Evolutionary conservation across 1,140 invertebrate species (phyloP).

Genomic region (Achroia grisella): DNA sequence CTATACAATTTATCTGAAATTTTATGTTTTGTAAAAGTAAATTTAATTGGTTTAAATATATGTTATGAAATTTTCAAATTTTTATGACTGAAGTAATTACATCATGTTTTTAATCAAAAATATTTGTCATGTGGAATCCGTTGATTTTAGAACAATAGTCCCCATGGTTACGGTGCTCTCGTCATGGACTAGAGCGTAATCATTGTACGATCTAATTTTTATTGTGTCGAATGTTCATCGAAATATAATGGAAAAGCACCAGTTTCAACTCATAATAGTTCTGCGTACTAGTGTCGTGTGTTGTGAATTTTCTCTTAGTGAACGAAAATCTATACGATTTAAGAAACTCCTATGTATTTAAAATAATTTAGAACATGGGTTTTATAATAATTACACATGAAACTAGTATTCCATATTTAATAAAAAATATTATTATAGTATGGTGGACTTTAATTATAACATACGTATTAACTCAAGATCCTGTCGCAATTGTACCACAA

Average conservation of each 20-base stretch:
- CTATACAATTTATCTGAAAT: no score
- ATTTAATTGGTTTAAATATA: no score
- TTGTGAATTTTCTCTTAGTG: no score
- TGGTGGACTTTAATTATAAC: slow-evolving; percentile 18
- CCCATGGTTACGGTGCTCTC: slow-evolving; percentile 38
- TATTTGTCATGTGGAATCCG: slow-evolving; percentile 9
- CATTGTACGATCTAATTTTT: slow-evolving; percentile 54
- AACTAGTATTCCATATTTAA: not conserved
- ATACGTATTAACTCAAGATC: slow-evolving; percentile 40
- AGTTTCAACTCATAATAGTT: slow-evolving; percentile 3
- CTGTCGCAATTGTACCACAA: slow-evolving; percentile 50
- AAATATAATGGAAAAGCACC: slow-evolving; percentile 2
- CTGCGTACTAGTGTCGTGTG: slow-evolving; percentile 5
- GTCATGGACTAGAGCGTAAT: slow-evolving; percentile 52
- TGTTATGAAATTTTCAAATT: no score
- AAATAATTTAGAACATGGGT: no score
- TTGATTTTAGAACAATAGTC: slow-evolving; percentile 54
- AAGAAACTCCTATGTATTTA: no score
- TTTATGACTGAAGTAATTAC: not conserved
- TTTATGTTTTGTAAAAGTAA: no score
- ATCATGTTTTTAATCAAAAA: slow-evolving; percentile 10
- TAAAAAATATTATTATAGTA: not conserved
- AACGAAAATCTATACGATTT: no score
- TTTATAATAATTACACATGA: not conserved
- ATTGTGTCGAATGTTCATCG: slow-evolving; percentile 33